These are phyloP conservation scores for Sesamia inferens DNA, from an alignment of 2,888 invertebrate genomes.

Conservation along the genomic window DNA sequence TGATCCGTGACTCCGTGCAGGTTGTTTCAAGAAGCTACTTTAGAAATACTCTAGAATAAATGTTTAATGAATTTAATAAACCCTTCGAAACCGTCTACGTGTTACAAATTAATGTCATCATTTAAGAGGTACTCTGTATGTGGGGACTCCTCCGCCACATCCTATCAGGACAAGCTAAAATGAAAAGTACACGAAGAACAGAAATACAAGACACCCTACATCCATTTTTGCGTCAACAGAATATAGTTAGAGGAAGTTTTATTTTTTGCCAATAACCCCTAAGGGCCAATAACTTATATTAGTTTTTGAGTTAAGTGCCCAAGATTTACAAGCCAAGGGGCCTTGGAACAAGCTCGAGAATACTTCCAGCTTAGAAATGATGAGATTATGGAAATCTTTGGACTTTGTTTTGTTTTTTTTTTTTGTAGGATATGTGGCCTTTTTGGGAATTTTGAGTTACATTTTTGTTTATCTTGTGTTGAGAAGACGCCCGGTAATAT, in stretches of 20 bases:
- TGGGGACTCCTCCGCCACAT: no score
- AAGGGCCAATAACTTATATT: slow-evolving; percentile 70
- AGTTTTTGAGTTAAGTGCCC: slow-evolving; percentile 67
- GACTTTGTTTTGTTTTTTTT: slow-evolving; percentile 29
- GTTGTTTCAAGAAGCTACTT: no score
- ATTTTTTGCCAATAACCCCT: slow-evolving; percentile 65
- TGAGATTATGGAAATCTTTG: slow-evolving; percentile 56
- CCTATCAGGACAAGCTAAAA: background rate
- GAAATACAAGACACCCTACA: slow-evolving; percentile 31
- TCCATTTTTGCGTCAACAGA: slow-evolving; percentile 57
- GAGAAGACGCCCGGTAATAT: no score
- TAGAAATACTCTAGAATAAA: no score
- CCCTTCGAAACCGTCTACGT: no score
- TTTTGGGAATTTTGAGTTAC: slow-evolving; percentile 25
- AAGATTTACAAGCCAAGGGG: slow-evolving; percentile 50
- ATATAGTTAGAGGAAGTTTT: slow-evolving; percentile 55
- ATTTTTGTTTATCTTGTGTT: background rate
- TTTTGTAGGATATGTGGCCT: slow-evolving; percentile 1
- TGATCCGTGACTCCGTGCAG: no score
- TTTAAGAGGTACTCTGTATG: no score
- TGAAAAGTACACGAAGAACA: background rate
- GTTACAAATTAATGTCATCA: no score
- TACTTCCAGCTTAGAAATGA: slow-evolving; percentile 46
- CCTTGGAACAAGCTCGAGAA: slow-evolving; percentile 30
- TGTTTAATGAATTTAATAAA: no score